Percentiles rank a stretch among this genome's conserved stretches.
Evolutionary conservation across 2,888 invertebrate genomes (phyloP).

Genomic region (Euplagia quadripunctaria): DNA sequence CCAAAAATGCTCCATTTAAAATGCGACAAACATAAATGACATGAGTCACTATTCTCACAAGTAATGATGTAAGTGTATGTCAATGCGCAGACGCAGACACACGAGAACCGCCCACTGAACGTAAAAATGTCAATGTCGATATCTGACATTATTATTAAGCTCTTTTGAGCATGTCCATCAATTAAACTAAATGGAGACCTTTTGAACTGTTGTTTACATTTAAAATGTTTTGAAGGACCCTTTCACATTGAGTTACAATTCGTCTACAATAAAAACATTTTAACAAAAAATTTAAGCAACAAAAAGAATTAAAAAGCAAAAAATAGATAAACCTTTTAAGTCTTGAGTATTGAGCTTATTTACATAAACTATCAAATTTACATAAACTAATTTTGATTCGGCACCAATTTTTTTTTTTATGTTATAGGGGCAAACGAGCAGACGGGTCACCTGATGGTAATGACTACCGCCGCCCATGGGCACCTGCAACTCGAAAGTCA

Average conservation of each 20-base stretch:
- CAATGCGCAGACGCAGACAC: conserved; percentile 11
- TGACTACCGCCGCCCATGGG: too few relatives aligned
- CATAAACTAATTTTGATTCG: too few relatives aligned
- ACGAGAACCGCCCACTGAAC: conserved; percentile 18
- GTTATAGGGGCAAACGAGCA: too few relatives aligned
- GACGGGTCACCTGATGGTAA: too few relatives aligned
- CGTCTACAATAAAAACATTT: too few relatives aligned
- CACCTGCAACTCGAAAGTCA: too few relatives aligned
- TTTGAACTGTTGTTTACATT: not conserved
- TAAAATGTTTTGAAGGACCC: not conserved
- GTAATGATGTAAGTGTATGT: conserved; percentile 49
- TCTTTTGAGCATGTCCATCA: conserved; percentile 2
- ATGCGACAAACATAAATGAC: not conserved
- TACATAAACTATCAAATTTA: too few relatives aligned
- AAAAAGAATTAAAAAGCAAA: too few relatives aligned
- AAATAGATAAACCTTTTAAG: too few relatives aligned
- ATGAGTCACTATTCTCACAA: conserved; percentile 42
- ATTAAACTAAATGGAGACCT: not conserved
- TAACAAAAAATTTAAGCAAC: too few relatives aligned
- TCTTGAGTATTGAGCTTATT: too few relatives aligned
- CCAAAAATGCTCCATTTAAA: conserved; percentile 1
- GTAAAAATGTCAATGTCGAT: conserved; percentile 54
- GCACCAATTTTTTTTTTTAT: too few relatives aligned
- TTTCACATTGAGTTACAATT: not conserved
- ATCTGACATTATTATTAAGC: conserved; percentile 17